Evolutionary conservation across 2,113 vertebrate genomes (phyloP), one percentile per base, ranked within the genome.

Genomic region (Redunca redunca): DNA sequence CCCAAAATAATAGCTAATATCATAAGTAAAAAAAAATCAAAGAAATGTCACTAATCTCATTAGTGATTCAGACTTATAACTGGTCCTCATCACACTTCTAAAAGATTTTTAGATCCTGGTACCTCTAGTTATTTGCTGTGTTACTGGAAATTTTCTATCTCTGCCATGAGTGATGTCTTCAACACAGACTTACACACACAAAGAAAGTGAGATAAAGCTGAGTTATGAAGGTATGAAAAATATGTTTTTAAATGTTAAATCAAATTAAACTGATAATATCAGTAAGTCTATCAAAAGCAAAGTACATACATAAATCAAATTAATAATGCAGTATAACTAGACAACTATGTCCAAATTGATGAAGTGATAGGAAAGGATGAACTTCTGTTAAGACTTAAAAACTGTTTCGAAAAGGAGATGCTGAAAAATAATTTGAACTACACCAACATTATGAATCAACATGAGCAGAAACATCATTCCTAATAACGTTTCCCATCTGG

Each of bases 401-500:
- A 82, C 28, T 71, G 48, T 80, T 92, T 94, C 67, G 60, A 87
- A 92, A 91, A 90, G 25, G 33, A 19, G 19, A 57, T 78, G 85
- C 0, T 88, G 55, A 94, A 77, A 77, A 96, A 74, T 57, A 84
- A 86, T 93, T 25, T 91, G n/a, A 97, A 64, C 26, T 57, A 84
- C 1, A 15, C 33, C 11, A 85, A 88, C 40, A 74, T 74, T 90
- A 81, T 64, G 64, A 90, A 58, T 94, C 57, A 83, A 71, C 71
- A 87, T 90, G 85, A 94, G 30, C 74, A 95, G 21, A 88, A 96
- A 57, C 11, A 77, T 57, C 74, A 88, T 43, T 97, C 71, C 48
- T 88, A 94, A 88, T 81, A 96, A 95, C 53, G 13, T 14, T 93
- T 93, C 26, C 77, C 91, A 97, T 95, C 81, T 91, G 78, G 81